Conservation (phyloP, 2,113 vertebrate species). For the Nibea albiflora region DNA sequence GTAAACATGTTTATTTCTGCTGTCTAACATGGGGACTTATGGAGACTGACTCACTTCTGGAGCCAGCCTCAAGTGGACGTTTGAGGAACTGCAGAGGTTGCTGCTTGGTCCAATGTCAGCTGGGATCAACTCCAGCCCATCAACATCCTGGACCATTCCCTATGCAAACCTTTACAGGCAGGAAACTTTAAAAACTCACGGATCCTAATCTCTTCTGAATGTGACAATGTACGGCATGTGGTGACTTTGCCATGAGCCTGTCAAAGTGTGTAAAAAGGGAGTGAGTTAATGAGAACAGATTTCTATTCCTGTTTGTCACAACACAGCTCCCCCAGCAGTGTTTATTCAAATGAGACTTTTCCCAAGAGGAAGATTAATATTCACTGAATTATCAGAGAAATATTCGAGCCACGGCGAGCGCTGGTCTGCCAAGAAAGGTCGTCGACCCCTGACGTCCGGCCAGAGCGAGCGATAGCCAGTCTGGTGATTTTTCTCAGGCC, state of each 20-base stretch:
- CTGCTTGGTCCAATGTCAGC: too few relatives aligned
- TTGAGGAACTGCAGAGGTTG: too few relatives aligned
- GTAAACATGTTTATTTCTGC: too few relatives aligned
- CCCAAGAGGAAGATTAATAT: slow-evolving; percentile 27
- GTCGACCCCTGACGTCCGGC: slow-evolving; percentile 41
- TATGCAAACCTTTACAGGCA: not conserved
- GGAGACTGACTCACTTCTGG: too few relatives aligned
- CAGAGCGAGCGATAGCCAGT: slow-evolving; percentile 35
- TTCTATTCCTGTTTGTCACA: slow-evolving; percentile 5
- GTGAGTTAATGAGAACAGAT: slow-evolving; percentile 3
- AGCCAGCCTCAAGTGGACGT: too few relatives aligned
- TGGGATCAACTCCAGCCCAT: too few relatives aligned
- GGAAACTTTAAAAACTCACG: not conserved
- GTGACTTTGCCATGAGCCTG: not conserved
- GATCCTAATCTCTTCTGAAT: not conserved
- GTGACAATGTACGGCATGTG: not conserved
- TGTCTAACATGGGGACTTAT: too few relatives aligned
- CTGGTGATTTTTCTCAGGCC: slow-evolving; percentile 43
- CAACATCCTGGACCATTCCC: not conserved
- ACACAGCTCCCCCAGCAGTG: not conserved
- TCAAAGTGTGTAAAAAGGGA: too few relatives aligned
- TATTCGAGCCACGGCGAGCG: slow-evolving; percentile 12
- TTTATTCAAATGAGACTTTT: slow-evolving; percentile 45
- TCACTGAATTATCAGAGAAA: slow-evolving; percentile 32
- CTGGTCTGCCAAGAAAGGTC: slow-evolving; percentile 40